Conservation (phyloP, 2,113 vertebrate species). For the Manacus vitellinus region DNA sequence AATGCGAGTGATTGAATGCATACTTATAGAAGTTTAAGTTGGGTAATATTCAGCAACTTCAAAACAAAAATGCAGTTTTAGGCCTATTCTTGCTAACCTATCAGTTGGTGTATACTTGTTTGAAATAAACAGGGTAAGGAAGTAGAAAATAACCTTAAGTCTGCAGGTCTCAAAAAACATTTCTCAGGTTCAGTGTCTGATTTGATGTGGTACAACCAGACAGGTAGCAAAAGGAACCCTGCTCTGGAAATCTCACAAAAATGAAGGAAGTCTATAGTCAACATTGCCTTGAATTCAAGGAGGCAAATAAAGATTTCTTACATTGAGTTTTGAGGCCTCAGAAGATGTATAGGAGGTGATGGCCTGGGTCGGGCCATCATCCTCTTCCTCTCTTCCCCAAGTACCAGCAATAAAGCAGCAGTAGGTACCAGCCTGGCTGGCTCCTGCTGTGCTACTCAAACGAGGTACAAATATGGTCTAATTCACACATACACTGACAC, state of each 20-base stretch:
- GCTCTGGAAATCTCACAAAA: not conserved
- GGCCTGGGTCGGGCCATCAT: not conserved
- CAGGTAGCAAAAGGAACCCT: not conserved
- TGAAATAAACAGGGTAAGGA: not conserved
- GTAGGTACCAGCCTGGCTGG: not conserved
- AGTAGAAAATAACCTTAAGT: not conserved
- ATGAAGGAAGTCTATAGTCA: not conserved
- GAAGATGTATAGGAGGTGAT: not conserved
- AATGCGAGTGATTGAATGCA: not conserved
- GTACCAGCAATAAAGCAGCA: not conserved
- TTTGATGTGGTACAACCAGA: not conserved
- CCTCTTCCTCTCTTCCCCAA: rapidly evolving
- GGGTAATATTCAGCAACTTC: not conserved
- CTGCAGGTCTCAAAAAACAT: not conserved
- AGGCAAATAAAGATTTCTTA: not conserved
- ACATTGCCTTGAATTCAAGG: not conserved
- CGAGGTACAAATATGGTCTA: not conserved
- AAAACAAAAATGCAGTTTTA: not conserved
- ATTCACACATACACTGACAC: not conserved
- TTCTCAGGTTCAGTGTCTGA: not conserved
- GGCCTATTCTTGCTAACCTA: not conserved
- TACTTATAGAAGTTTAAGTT: not conserved
- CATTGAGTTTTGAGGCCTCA: not conserved
- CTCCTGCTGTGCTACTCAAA: not conserved
- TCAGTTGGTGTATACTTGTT: not conserved